These are phyloP conservation scores for Trachythela sp. DNA, from an alignment of 64 coral and sea anemone genomes.

Conservation along the genomic window DNA sequence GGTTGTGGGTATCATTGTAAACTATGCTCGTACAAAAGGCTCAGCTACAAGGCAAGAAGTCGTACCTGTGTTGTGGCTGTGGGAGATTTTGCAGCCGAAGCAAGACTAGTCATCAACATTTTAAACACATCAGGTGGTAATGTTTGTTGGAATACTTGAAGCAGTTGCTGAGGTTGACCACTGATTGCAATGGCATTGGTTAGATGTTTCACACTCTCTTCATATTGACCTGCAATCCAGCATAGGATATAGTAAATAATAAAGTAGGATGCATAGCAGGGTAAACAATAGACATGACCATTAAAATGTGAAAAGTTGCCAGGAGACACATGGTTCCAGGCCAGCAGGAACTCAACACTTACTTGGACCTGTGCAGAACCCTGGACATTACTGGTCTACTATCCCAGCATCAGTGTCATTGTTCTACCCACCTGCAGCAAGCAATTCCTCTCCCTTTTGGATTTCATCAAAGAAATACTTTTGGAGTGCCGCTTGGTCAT, in stretches of 20 bases:
- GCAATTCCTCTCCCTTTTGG: constrained; percentile 56
- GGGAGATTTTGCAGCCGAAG: neutral
- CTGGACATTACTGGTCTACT: no score
- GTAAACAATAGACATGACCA: no score
- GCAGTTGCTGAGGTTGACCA: constrained; percentile 89
- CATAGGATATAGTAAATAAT: no score
- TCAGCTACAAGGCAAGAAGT: neutral
- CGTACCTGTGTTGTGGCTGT: neutral
- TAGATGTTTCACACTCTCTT: constrained; percentile 73
- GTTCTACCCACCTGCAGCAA: constrained; percentile 37
- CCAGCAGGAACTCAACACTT: no score
- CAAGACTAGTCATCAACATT: constrained; percentile 44
- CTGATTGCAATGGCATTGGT: constrained; percentile 87
- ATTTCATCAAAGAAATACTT: constrained; percentile 72
- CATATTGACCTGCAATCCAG: constrained; percentile 58
- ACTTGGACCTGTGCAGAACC: no score
- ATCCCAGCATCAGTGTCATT: no score
- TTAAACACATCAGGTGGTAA: constrained; percentile 70
- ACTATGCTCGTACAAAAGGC: neutral
- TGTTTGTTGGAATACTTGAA: constrained; percentile 76
- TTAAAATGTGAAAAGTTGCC: no score
- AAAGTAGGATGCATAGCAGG: no score
- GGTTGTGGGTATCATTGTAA: no score
- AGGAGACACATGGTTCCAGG: no score
- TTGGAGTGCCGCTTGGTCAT: constrained; percentile 66